Percentiles rank a stretch among this genome's conserved stretches.
Conservation (phyloP, 92 coral and sea anemone genomes). For the Porites divaricata region DNA sequence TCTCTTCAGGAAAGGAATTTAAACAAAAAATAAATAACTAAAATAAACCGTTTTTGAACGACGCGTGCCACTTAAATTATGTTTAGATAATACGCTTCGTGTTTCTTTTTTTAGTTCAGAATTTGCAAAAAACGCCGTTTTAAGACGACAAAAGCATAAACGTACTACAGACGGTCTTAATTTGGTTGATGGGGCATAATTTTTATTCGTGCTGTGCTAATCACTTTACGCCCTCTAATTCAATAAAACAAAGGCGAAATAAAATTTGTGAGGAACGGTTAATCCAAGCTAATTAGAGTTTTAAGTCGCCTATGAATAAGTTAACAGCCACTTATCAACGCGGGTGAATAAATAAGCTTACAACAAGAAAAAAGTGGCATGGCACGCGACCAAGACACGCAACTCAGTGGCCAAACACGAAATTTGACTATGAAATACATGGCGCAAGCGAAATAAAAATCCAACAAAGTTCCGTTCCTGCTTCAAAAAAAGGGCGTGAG, state of each 20-base stretch:
- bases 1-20: neutral
- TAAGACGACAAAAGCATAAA: too few relatives aligned
- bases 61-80: neutral
- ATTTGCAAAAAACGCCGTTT: too few relatives aligned
- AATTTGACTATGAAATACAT: neutral
- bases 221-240: neutral
- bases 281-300: neutral
- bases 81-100: too few relatives aligned
- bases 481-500: too few relatives aligned
- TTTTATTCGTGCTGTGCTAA: neutral
- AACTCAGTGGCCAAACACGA: neutral
- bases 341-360: neutral
- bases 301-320: neutral
- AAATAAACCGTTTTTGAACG: too few relatives aligned
- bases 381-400: conserved; percentile 2
- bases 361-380: neutral
- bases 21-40: too few relatives aligned
- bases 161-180: too few relatives aligned
- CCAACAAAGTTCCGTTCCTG: neutral
- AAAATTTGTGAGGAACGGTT: neutral
- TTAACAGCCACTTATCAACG: neutral
- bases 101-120: too few relatives aligned
- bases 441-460: neutral
- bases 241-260: neutral
- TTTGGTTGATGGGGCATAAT: neutral